A percentile compares a stretch with the other conserved stretches of the same genome.
phyloP scores from a whole-genome alignment of 2,113 vertebrate species.

The Pyxicephalus adspersus region DNA sequence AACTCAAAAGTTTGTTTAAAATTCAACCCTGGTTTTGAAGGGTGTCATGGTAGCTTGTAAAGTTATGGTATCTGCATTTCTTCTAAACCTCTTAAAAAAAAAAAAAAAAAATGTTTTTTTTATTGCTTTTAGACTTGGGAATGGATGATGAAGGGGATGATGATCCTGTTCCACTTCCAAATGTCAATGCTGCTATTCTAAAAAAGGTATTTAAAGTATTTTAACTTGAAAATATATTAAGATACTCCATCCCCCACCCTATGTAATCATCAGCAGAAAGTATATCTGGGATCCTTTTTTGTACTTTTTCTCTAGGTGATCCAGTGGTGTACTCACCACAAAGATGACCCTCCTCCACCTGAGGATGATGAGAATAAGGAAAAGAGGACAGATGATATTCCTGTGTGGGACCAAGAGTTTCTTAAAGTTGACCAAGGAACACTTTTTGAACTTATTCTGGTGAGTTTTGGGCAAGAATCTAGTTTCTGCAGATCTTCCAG shows the following conservation, averaged over 20 bases:
- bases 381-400: slow-evolving; percentile 98
- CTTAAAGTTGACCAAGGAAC: slow-evolving; percentile 99
- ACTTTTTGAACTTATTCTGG: slow-evolving; percentile 97
- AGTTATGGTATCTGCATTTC: background rate
- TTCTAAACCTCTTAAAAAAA: too few relatives aligned
- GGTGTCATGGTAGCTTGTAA: too few relatives aligned
- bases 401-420: slow-evolving; percentile 99
- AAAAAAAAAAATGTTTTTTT: background rate
- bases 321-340: slow-evolving; percentile 99
- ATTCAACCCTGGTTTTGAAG: too few relatives aligned
- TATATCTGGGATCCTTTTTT: background rate
- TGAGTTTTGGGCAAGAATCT: too few relatives aligned
- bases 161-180: slow-evolving; percentile 96
- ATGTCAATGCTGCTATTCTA: slow-evolving; percentile 97
- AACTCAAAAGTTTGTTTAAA: too few relatives aligned
- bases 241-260: too few relatives aligned
- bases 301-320: slow-evolving; percentile 82
- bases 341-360: slow-evolving; percentile 97
- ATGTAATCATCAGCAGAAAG: too few relatives aligned
- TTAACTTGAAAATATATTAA: too few relatives aligned
- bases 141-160: slow-evolving; percentile 99
- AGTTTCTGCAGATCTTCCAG: too few relatives aligned
- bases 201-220: slow-evolving; percentile 85
- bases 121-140: slow-evolving; percentile 84
- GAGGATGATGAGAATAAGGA: slow-evolving; percentile 99